A percentile compares a stretch with the other conserved stretches of the same genome.
Evolutionary conservation across 1,140 invertebrate species (phyloP).

Genomic region (Vanessa atalanta): DNA sequence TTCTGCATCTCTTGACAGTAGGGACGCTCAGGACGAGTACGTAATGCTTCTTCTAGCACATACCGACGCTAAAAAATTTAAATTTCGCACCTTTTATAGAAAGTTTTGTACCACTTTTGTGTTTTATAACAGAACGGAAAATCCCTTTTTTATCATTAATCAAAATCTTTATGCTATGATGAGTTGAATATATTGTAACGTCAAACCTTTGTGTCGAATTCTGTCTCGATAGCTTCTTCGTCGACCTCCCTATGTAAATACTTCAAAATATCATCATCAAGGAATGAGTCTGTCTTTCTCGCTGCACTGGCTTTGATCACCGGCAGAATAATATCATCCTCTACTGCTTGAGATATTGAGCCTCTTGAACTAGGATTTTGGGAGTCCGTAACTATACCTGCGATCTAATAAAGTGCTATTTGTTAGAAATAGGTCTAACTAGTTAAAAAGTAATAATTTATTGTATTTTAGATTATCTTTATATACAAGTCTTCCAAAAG

Average conservation of each 20-base stretch:
- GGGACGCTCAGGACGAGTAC: conserved; percentile 73
- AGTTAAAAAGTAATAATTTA: background rate
- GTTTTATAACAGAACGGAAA: too few species aligned
- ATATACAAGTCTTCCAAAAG: too few species aligned
- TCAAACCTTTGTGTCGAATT: conserved; percentile 84
- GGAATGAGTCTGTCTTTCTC: conserved; percentile 77
- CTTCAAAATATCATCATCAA: conserved; percentile 84
- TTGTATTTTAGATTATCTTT: too few species aligned
- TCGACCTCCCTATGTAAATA: conserved; percentile 85
- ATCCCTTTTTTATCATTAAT: too few species aligned
- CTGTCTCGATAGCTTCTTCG: conserved; percentile 84
- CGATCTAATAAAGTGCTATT: conserved; percentile 62
- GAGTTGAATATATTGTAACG: background rate
- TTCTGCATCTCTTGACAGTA: conserved; percentile 67
- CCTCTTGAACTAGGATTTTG: conserved; percentile 81
- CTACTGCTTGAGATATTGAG: conserved; percentile 69
- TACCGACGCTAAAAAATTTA: conserved; percentile 70
- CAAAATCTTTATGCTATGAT: too few species aligned
- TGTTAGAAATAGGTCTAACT: background rate
- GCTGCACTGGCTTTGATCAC: conserved; percentile 48
- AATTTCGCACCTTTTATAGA: background rate
- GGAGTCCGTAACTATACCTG: conserved; percentile 81
- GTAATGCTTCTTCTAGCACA: conserved; percentile 84
- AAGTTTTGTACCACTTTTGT: too few species aligned
- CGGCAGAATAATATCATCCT: conserved; percentile 53